Percentiles rank a stretch among this genome's conserved stretches.
Evolutionary conservation across 2,113 vertebrate species (phyloP).

Genomic region (Rhabdornis inornatus): DNA sequence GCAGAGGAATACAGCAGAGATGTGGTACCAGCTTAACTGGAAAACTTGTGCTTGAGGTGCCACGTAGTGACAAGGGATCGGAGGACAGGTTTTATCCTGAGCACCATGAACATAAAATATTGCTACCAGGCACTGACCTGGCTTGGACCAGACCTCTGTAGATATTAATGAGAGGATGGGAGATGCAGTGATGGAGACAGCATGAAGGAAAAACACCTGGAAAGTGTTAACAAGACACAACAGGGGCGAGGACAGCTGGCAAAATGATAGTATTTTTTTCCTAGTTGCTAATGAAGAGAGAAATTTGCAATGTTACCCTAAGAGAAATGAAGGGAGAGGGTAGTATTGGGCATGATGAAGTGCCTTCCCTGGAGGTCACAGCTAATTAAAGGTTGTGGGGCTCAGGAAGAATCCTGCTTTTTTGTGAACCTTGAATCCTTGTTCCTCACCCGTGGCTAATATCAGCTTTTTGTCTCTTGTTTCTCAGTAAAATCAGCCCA

Average conservation of each 20-base stretch:
- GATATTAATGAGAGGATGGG: not conserved
- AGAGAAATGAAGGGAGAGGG: not conserved
- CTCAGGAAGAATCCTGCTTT: not conserved
- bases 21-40: conserved; percentile 14
- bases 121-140: conserved; percentile 32
- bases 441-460: not conserved
- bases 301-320: not conserved
- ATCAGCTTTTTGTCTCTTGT: not conserved
- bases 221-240: not conserved
- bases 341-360: not conserved
- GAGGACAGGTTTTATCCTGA: conserved; percentile 50
- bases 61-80: conserved; percentile 20
- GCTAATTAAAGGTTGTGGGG: not conserved
- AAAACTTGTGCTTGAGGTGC: conserved; percentile 63
- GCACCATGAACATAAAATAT: conserved; percentile 57
- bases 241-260: not conserved
- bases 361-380: not conserved
- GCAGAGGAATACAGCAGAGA: not conserved
- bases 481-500: not conserved
- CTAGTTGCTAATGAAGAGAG: not conserved
- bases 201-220: not conserved
- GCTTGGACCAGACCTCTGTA: not conserved
- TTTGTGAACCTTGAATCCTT: not conserved
- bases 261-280: not conserved
- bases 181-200: not conserved